Evolutionary conservation across 1,140 invertebrate species (phyloP), one percentile per base, ranked within the genome.

Genomic region (Drosophila busckii): DNA sequence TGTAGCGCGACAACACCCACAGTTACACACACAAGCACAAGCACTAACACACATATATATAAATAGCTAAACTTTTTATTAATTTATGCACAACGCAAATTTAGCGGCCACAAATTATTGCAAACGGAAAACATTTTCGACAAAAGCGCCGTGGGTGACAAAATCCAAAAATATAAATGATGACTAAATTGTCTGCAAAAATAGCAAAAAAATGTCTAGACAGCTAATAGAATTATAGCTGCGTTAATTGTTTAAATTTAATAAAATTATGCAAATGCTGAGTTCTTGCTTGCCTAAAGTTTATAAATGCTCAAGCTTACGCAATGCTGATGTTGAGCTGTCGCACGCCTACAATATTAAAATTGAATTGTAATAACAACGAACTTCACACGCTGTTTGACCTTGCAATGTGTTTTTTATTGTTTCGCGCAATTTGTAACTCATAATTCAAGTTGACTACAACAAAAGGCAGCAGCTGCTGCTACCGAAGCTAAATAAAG

Each of bases 391-490:
- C 60, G 54, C 35, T 31, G 34, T 53, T 41, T 45, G 62, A 62
- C 71, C 71, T 70, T 70, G n/a, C n/a, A n/a, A n/a, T n/a, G n/a
- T n/a, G 58, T 52, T 56, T 50, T 45, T 56, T 48, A 70, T 70
- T 68, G 54, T 78, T 48, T 62, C 54, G 58, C 35, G 37, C 58
- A 60, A 63, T 76, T 76, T 76, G 71, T 76, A 67, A 60, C 53
- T 67, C 58, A 59, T 67, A 70, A 78, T 38, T 78, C 45, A 66
- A 50, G 35, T 4, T 8, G 35, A 37, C 29, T 2, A 31, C 29
- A 22, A 45, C 23, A 22, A 22, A 32, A 17, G 19, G 44, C 35
- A 62, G 44, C 49, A 10, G 50, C 26, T 37, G 25, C 44, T 26
- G 48, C 25, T 9, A 15, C 20, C 23, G 68, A 46, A 41, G 37